Conservation (phyloP, 2,797 vertebrate genomes). For the Phalanger gymnotis region DNA sequence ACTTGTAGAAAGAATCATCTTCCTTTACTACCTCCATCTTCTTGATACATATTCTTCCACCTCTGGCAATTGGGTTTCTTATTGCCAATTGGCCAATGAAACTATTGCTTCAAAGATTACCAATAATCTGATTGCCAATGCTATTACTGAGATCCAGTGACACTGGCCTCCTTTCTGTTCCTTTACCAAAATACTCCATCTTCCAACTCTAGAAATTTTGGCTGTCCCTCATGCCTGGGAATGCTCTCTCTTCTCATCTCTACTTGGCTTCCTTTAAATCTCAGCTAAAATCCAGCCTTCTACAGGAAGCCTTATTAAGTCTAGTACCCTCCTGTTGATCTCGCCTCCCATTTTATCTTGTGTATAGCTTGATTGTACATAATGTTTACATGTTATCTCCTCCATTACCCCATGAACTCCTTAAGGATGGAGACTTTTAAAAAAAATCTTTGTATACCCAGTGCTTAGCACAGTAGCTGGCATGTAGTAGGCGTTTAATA, state of each 20-base stretch:
- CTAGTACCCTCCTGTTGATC: not conserved
- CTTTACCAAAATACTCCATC: not conserved
- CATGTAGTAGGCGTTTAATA: not conserved
- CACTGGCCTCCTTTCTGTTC: not conserved
- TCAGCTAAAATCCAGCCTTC: not conserved
- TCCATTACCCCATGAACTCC: not conserved
- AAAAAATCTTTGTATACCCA: not conserved
- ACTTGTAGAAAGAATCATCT: no score
- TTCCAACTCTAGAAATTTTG: not conserved
- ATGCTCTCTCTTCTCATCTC: not conserved
- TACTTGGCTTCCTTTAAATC: not conserved
- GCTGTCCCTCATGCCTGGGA: not conserved
- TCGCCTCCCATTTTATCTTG: not conserved
- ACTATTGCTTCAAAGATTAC: no score
- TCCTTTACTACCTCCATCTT: no score
- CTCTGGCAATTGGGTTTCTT: no score
- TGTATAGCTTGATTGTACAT: not conserved
- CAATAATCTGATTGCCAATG: no score
- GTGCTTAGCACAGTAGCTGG: not conserved
- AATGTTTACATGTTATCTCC: not conserved
- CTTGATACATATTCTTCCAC: no score
- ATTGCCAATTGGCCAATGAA: no score
- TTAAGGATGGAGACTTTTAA: not conserved
- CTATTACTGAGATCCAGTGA: no score
- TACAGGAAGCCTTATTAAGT: not conserved